Conservation (phyloP, 2,888 invertebrate species). For the Acrocera orbiculus region DNA sequence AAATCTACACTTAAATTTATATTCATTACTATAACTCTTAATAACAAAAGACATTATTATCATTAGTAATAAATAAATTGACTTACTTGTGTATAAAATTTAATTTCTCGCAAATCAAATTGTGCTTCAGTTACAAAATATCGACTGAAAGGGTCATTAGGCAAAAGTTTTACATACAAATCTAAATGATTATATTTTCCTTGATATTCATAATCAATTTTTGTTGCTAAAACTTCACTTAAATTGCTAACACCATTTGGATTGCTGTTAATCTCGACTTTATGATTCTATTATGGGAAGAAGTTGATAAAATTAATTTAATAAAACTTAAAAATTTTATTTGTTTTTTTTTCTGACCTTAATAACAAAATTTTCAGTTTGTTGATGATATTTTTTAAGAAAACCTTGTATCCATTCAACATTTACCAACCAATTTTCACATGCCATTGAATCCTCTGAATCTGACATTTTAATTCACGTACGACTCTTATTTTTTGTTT, state of each 20-base stretch:
- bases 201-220: constrained; percentile 41
- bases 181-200: constrained; percentile 25
- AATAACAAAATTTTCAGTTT: constrained; percentile 16
- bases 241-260: constrained; percentile 53
- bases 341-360: constrained; percentile 11
- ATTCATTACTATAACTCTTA: no score
- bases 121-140: constrained; percentile 68
- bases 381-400: constrained; percentile 15
- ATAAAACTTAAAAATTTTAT: not conserved
- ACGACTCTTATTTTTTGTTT: no score
- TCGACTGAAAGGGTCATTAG: constrained; percentile 60
- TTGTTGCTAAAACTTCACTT: constrained; percentile 63
- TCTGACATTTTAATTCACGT: constrained; percentile 19
- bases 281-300: constrained; percentile 25
- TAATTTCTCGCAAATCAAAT: constrained; percentile 64
- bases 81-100: constrained; percentile 58
- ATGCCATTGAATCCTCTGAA: constrained; percentile 16
- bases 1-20: no score
- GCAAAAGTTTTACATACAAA: constrained; percentile 58
- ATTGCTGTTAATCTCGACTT: constrained; percentile 39
- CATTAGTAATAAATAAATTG: no score
- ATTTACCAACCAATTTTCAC: constrained; percentile 18
- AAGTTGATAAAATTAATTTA: not conserved
- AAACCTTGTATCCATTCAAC: constrained; percentile 18
- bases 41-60: no score